Conservation (phyloP, 2,797 vertebrate genomes). For the Melopsittacus undulatus region DNA sequence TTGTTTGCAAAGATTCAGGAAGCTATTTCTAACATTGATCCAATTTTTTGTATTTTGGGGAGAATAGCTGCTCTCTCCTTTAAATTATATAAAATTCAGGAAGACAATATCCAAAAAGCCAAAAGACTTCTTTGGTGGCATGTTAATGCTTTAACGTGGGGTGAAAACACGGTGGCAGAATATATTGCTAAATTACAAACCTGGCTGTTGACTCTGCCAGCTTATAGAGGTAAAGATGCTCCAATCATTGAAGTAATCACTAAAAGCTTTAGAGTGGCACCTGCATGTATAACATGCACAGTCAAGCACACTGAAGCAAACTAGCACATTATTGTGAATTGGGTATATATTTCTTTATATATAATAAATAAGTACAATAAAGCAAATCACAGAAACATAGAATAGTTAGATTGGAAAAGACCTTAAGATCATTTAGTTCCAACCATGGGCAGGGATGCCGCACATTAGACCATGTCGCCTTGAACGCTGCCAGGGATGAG, state of each 20-base stretch:
- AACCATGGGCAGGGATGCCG: not conserved
- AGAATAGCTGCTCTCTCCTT: not conserved
- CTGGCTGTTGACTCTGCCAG: not conserved
- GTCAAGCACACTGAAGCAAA: not conserved
- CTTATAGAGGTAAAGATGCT: not conserved
- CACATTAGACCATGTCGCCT: not conserved
- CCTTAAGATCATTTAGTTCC: not conserved
- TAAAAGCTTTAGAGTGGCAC: not conserved
- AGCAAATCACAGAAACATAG: not conserved
- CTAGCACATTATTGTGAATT: not conserved
- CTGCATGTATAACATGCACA: not conserved
- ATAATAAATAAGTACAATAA: not conserved
- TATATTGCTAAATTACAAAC: not conserved
- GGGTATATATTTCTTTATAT: not conserved
- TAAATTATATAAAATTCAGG: not conserved
- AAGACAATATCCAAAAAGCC: not conserved
- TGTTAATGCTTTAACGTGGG: not conserved
- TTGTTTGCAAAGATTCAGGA: not conserved
- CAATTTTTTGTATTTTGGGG: not conserved
- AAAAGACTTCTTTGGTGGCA: not conserved
- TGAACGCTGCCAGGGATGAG: not conserved
- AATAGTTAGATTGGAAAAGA: not conserved
- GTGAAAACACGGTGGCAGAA: not conserved
- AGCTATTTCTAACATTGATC: not conserved
- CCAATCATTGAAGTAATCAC: not conserved